Conservation (phyloP, 2,888 invertebrate genomes). For the Cyclophora punctaria region DNA sequence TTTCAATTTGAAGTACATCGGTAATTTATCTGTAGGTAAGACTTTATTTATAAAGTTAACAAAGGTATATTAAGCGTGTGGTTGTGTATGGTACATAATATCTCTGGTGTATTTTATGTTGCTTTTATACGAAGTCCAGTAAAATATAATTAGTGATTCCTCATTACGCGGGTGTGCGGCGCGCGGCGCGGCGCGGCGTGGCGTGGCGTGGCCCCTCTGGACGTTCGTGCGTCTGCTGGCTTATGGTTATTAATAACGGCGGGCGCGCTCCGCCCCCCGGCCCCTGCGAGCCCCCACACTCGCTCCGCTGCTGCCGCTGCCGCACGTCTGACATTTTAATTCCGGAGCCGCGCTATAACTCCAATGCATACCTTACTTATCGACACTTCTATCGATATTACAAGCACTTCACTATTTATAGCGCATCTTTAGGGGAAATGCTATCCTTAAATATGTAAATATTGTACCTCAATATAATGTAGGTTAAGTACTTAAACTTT, state of each 20-base stretch:
- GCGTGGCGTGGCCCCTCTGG: constrained; percentile 66
- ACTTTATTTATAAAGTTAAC: not conserved
- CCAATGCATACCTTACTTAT: constrained; percentile 50
- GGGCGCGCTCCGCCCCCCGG: constrained; percentile 39
- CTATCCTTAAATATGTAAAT: too few relatives aligned
- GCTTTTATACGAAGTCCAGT: constrained; percentile 67
- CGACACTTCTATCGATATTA: constrained; percentile 60
- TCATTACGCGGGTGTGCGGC: constrained; percentile 51
- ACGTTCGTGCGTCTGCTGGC: constrained; percentile 75
- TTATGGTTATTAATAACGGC: constrained; percentile 75
- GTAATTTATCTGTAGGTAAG: not conserved
- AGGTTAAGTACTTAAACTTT: too few relatives aligned
- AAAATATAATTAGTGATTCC: constrained; percentile 76
- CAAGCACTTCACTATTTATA: constrained; percentile 41
- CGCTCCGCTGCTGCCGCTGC: constrained; percentile 65
- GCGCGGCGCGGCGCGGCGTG: constrained; percentile 33
- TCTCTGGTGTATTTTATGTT: constrained; percentile 47
- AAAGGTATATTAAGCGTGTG: constrained; percentile 21
- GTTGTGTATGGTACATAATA: constrained; percentile 28
- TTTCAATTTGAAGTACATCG: not conserved
- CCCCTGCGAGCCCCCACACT: constrained; percentile 32
- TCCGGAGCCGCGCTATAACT: constrained; percentile 62
- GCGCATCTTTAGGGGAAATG: too few relatives aligned
- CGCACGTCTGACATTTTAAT: constrained; percentile 75
- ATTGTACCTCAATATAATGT: too few relatives aligned